Conservation (phyloP, 2,797 vertebrate genomes). For the Epinephelus coioides region DNA sequence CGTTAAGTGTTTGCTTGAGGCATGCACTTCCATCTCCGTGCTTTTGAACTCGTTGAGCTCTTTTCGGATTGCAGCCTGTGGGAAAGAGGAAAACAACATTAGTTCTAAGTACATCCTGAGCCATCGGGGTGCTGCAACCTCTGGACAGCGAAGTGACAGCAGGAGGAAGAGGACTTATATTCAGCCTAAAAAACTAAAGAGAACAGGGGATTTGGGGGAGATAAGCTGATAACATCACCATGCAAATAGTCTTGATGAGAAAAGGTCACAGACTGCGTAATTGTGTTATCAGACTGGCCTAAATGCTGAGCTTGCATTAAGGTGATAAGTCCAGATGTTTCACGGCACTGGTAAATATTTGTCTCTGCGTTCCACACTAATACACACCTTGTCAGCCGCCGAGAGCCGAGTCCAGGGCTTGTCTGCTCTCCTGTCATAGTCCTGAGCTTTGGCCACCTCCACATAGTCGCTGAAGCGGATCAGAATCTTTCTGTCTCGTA, state of each 20-base stretch:
- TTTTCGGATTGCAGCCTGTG: constrained; percentile 97
- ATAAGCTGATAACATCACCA: constrained; percentile 42
- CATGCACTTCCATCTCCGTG: constrained; percentile 99
- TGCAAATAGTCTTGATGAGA: constrained; percentile 17
- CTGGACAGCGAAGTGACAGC: constrained; percentile 33
- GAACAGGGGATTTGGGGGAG: constrained; percentile 21
- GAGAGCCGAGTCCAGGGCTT: constrained; percentile 99
- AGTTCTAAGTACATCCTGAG: constrained; percentile 48
- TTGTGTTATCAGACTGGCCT: constrained; percentile 26
- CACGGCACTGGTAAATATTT: no score
- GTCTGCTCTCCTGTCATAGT: constrained; percentile 98
- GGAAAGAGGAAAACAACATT: constrained; percentile 33
- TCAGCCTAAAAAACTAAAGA: constrained; percentile 13
- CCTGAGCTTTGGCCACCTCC: constrained; percentile 99
- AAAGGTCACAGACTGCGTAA: not conserved
- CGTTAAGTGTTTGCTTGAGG: constrained; percentile 98
- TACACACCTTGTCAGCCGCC: constrained; percentile 95
- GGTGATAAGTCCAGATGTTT: not conserved
- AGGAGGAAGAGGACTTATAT: constrained; percentile 20
- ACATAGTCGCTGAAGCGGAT: constrained; percentile 99
- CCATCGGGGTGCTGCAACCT: constrained; percentile 3
- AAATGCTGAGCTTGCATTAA: constrained; percentile 32
- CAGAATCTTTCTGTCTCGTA: constrained; percentile 98
- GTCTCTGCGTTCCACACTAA: not conserved
- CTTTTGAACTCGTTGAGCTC: constrained; percentile 99